These are phyloP conservation scores for Phrynosoma blainvillii DNA, from an alignment of 2,113 vertebrate genomes.

Conservation along the genomic window DNA sequence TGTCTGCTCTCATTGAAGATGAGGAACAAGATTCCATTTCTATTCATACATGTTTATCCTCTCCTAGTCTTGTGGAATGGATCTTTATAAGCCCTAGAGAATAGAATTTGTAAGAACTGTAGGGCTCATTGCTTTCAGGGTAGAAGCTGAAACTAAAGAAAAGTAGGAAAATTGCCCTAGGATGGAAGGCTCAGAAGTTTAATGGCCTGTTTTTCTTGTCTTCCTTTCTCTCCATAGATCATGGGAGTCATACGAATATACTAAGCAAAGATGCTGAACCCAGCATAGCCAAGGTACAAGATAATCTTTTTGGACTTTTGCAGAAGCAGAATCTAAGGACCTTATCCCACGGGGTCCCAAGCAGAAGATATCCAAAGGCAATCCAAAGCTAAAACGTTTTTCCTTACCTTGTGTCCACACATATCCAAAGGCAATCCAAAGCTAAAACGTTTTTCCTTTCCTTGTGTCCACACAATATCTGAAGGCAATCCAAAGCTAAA, in stretches of 20 bases:
- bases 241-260: neutral
- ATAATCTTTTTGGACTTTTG: neutral
- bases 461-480: no score
- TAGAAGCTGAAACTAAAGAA: neutral
- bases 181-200: neutral
- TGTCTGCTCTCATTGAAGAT: neutral
- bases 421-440: no score
- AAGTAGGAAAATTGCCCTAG: neutral
- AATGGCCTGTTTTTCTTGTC: neutral
- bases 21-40: neutral
- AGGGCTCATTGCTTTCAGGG: neutral
- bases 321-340: neutral
- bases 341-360: no score
- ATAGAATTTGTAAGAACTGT: neutral
- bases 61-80: neutral
- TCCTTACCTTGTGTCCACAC: no score
- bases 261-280: neutral
- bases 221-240: neutral
- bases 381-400: no score
- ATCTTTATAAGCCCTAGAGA: neutral
- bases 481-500: no score
- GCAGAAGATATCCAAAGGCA: no score
- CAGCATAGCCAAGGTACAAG: slow-evolving; percentile 8
- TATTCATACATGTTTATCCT: neutral
- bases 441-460: no score